phyloP scores from a whole-genome alignment of 2,113 vertebrate species.

The Meles meles region DNA sequence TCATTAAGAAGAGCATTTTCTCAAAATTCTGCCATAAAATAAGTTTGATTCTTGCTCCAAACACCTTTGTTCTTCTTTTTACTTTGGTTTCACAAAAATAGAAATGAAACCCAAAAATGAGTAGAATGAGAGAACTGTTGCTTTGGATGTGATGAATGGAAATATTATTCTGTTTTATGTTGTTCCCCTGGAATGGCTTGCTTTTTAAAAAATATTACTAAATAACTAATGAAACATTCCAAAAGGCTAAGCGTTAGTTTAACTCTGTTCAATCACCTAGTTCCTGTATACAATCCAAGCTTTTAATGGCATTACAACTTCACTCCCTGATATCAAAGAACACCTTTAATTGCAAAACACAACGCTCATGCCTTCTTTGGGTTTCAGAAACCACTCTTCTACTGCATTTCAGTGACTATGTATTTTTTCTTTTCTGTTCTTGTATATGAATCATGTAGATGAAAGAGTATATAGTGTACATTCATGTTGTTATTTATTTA shows the following conservation, averaged over 20 bases:
- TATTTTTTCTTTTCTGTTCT: neutral
- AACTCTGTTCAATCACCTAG: slow-evolving; percentile 40
- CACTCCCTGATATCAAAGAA: neutral
- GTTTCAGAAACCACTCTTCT: neutral
- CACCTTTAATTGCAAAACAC: neutral
- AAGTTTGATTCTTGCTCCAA: neutral
- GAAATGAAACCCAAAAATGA: slow-evolving; percentile 21
- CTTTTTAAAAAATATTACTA: slow-evolving; percentile 37
- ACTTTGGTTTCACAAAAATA: slow-evolving; percentile 16
- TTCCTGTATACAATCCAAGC: neutral
- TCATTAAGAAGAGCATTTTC: neutral
- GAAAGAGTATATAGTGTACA: neutral
- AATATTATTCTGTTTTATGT: slow-evolving; percentile 8
- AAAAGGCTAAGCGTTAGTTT: slow-evolving; percentile 43
- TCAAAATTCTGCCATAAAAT: neutral
- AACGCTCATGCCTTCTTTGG: neutral
- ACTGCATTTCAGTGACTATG: neutral
- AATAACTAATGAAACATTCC: neutral
- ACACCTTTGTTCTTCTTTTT: neutral
- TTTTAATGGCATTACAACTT: neutral
- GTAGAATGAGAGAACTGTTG: neutral
- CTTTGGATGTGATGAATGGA: slow-evolving; percentile 39
- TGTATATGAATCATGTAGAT: neutral
- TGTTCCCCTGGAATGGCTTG: slow-evolving; percentile 1
- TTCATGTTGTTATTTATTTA: neutral